Conservation (phyloP, 2,888 invertebrate genomes). For the Saturnia japonica region DNA sequence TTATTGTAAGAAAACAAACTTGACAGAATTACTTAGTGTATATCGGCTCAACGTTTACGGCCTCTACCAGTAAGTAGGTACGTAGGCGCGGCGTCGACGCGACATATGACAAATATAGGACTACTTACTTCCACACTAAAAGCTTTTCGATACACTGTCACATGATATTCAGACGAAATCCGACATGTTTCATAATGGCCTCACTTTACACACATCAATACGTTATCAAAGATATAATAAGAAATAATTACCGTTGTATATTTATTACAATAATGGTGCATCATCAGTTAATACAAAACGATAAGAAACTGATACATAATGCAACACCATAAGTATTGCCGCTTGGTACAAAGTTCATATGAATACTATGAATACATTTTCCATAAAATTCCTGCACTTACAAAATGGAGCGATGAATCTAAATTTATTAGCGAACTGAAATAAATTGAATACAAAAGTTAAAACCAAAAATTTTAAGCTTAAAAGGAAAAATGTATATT, state of each 20-base stretch:
- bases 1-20: slow-evolving; percentile 69
- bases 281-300: background rate
- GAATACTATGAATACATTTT: no score
- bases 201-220: background rate
- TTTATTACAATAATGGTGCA: background rate
- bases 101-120: slow-evolving; percentile 60
- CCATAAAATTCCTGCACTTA: no score
- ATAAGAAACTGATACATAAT: background rate
- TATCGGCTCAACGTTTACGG: slow-evolving; percentile 22
- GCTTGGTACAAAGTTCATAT: no score
- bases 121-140: slow-evolving; percentile 43
- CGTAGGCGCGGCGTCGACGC: slow-evolving; percentile 34
- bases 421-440: background rate
- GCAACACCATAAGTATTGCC: no score
- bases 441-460: background rate
- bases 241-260: background rate
- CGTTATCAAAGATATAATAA: background rate
- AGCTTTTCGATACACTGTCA: slow-evolving; percentile 42
- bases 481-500: background rate
- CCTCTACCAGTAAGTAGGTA: slow-evolving; percentile 25
- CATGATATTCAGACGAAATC: slow-evolving; percentile 18
- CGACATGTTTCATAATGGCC: slow-evolving; percentile 12
- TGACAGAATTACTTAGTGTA: slow-evolving; percentile 54
- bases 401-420: background rate
- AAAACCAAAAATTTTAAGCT: background rate